Base-by-base conservation (phyloP, 2,797 vertebrate species). In the Ctenopoma kingsleyae region DNA sequence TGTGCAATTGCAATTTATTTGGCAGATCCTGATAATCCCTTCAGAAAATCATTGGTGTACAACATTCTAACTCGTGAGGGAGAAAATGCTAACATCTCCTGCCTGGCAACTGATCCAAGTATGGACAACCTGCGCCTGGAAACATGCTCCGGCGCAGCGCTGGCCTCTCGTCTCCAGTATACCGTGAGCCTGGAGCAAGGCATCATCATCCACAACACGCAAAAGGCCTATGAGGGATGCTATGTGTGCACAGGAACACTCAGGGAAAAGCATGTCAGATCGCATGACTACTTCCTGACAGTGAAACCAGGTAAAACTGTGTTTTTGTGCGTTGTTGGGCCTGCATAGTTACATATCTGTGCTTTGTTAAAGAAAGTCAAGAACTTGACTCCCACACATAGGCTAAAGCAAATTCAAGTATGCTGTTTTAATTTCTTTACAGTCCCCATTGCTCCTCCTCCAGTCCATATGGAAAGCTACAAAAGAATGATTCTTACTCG, bases 71-170 rank as follows among this genome's bases (percentile, higher is more conserved):
- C 89, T 11, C 94, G 90, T 53, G 96, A 95, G 84, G 96, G 96
- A 67, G 93, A 89, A 2, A 86, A 82, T n/a, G 89, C 88, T 0
- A 78, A 90, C 49, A 95, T 98, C 30, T 90, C 94, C 2, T 99
- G 98, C 88, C 92, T 95, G 1, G 92, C 97, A 72, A 97, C 97
- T 0, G 96, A 99, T 90, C 97, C 98, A 3, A 86, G 77, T 38
- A 89, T 98, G 89, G 84, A 82, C 0, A 77, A 93, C 79, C 93
- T 97, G 84, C 92, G 84, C 1, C 91, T 99, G 84, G 93, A 87
- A 78, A 94, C 60, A 0, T 99, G 96, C 4, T 74, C 92, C 0
- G 78, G 93, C 22, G 76, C 63, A 44, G 78, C 83, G 2, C 90
- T 97, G n/a, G 94, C 95, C 32, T 44, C 43, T 71, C 93, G 92